Conservation (phyloP, 2,113 vertebrate species). For the Perccottus glenii region DNA sequence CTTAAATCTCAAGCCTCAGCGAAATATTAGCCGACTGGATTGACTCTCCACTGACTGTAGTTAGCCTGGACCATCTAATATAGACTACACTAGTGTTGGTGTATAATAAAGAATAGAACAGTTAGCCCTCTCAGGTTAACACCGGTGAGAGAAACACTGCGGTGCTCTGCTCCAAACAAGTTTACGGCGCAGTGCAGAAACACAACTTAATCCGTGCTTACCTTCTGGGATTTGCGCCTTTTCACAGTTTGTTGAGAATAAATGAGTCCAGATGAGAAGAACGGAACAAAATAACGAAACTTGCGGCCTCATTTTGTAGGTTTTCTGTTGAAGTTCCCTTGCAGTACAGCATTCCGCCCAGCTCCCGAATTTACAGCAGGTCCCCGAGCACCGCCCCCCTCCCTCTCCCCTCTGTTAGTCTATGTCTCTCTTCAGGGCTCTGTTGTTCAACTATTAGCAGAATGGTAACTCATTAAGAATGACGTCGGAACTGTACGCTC, state of each 20-base stretch:
- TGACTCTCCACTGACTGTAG: not conserved
- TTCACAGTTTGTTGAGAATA: slow-evolving; percentile 29
- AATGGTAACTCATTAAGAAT: too few species aligned
- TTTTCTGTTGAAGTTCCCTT: not conserved
- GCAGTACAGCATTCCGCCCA: not conserved
- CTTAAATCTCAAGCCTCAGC: not conserved
- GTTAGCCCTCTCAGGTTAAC: too few species aligned
- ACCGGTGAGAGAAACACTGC: too few species aligned
- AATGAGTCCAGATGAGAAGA: not conserved
- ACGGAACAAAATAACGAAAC: slow-evolving; percentile 1
- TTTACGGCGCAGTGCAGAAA: not conserved
- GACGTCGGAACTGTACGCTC: too few species aligned
- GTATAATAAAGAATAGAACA: too few species aligned
- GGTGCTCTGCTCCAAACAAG: not conserved
- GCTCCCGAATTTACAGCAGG: not conserved
- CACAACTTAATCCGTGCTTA: slow-evolving; percentile 25
- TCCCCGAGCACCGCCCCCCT: not conserved
- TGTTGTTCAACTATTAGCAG: not conserved
- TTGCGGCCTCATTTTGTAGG: slow-evolving; percentile 36
- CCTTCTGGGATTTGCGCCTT: slow-evolving; percentile 61
- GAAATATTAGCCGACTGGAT: not conserved
- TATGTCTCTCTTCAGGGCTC: not conserved
- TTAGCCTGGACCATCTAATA: too few species aligned
- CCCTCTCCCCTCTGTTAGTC: not conserved
- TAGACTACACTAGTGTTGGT: too few species aligned